Evolutionary conservation across 1,140 invertebrate species (phyloP), one percentile per base, ranked within the genome.

Genomic region (Pemphigus obesinymphae): DNA sequence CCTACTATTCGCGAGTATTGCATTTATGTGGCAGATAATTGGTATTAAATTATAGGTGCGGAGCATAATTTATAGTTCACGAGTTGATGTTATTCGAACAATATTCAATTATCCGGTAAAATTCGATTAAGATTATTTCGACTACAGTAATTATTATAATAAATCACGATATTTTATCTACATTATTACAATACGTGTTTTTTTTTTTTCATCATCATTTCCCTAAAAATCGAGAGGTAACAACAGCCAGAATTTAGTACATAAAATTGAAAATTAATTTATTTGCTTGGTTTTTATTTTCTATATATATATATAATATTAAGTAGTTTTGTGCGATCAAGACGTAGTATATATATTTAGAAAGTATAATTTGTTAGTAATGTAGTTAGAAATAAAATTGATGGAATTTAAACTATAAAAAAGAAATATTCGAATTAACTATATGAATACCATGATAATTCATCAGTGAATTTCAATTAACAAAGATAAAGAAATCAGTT

Each of bases 21-120:
- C 63, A 34, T 66, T 66, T 66, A 66, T 66, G n/a, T n/a, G 31
- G 1, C 37, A 70, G n/a, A 43, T 70, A 70, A 70, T 70, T 70
- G n/a, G 11, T 43, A 70, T 70, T 15, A 40, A 70, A 70, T 66
- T 66, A 66, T 37, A n/a, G 37, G 66, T 43, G n/a, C 34, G 66
- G 37, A 11, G 6, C 20, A 26, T 70, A 70, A 43, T 70, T 70
- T 70, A n/a, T 70, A 70, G 66, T 4, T 31, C n/a, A 7, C n/a
- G 13, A 26, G 40, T 70, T 17, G 40, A 45, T 70, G 20, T 66
- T 66, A 11, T 66, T 66, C 31, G 10, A 29, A 70, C 29, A 70
- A 43, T 26, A 45, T 17, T 29, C 11, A 70, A 26, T 70, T 20
- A 45, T 26, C 15, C 1, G 37, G 37, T 43, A 26, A 43, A 70